Evolutionary conservation across 2,797 vertebrate species (phyloP).

Genomic region (Melanotaenia maccullochi): DNA sequence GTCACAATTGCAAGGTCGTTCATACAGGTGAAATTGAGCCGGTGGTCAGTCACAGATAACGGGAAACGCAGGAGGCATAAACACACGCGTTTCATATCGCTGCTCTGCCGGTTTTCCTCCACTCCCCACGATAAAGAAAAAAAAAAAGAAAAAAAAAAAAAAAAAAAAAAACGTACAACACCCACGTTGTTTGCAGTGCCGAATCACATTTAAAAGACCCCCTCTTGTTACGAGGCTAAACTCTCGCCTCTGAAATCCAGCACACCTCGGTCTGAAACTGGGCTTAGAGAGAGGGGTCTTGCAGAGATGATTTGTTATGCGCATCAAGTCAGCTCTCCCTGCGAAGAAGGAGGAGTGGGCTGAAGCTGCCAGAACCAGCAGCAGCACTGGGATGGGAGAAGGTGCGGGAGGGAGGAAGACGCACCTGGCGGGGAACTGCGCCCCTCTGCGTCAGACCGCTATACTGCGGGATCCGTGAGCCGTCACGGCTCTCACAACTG

Average conservation of each 20-base stretch:
- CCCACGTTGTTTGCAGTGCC: conserved; percentile 77
- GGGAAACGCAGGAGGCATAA: conserved; percentile 52
- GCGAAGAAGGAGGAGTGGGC: conserved; percentile 50
- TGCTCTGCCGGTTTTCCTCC: conserved; percentile 59
- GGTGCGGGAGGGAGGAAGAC: conserved; percentile 47
- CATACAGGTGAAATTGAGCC: conserved; percentile 72
- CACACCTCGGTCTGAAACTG: conserved; percentile 44
- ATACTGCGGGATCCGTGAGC: conserved; percentile 10
- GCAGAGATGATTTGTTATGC: conserved; percentile 73
- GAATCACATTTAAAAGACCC: conserved; percentile 73
- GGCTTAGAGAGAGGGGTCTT: conserved; percentile 44
- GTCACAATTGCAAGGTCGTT: conserved; percentile 74
- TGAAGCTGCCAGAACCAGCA: conserved; percentile 49
- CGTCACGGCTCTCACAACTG: neutral
- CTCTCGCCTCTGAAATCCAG: conserved; percentile 51
- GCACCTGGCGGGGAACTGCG: conserved; percentile 77
- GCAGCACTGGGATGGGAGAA: conserved; percentile 56
- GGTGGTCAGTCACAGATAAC: conserved; percentile 53
- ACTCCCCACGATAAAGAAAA: conserved; percentile 59
- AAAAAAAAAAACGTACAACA: conserved; percentile 58
- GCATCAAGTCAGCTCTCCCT: conserved; percentile 72
- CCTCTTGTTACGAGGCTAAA: conserved; percentile 42
- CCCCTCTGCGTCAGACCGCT: conserved; percentile 62
- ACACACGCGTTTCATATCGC: conserved; percentile 72
- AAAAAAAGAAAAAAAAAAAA: conserved; percentile 14